Percentiles rank a stretch among this genome's conserved stretches.
Conservation (phyloP, 2,797 vertebrate genomes). For the Phrynocephalus forsythii region DNA sequence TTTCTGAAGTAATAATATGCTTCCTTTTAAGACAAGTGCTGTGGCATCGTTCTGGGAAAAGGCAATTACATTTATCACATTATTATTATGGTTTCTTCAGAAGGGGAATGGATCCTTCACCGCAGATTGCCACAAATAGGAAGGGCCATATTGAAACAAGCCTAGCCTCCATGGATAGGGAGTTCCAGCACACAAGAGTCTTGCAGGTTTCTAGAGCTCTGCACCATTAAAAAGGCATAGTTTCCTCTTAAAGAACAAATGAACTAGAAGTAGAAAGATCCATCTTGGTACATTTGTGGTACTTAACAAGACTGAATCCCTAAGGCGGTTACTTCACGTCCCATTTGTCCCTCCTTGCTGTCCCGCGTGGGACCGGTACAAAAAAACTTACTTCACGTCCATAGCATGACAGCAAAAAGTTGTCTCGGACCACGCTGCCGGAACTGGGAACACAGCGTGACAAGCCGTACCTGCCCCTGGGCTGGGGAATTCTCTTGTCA, state of each 20-base stretch:
- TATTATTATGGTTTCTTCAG: background rate
- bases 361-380: no score
- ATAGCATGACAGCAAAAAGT: no score
- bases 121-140: accelerated
- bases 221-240: background rate
- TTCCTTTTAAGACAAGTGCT: constrained; percentile 3
- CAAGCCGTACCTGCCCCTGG: no score
- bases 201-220: background rate
- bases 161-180: background rate
- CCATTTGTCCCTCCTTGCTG: no score
- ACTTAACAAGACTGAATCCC: background rate
- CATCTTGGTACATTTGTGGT: background rate
- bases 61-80: background rate
- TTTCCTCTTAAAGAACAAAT: background rate
- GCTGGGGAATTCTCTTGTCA: no score
- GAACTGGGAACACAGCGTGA: no score
- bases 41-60: background rate
- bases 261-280: background rate
- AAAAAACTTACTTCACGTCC: no score
- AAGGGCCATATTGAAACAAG: background rate
- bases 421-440: no score
- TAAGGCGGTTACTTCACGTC: no score
- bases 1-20: background rate
- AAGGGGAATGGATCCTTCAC: background rate
- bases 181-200: background rate